phyloP scores from a whole-genome alignment of 2,113 vertebrate genomes.

The Lanius ludovicianus region DNA sequence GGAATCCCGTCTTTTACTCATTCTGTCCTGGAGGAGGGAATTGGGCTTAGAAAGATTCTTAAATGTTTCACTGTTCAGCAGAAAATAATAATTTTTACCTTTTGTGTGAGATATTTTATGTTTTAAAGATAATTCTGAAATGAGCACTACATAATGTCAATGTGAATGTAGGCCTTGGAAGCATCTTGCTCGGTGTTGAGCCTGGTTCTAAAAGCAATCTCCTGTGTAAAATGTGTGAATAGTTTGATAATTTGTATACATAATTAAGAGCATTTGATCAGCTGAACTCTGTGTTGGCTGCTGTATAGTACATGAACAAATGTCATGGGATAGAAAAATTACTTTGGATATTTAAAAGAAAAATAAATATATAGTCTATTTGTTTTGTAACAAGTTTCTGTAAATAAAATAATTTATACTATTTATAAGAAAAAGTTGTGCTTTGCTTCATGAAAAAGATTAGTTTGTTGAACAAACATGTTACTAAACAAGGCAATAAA shows the following conservation, averaged over 20 bases:
- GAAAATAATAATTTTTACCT: conserved; percentile 72
- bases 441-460: conserved; percentile 81
- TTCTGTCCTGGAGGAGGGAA: conserved; percentile 63
- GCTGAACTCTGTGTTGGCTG: conserved; percentile 99
- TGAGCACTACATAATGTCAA: conserved; percentile 90
- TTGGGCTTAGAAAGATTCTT: conserved; percentile 70
- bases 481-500: conserved; percentile 81
- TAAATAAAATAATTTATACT: conserved; percentile 99
- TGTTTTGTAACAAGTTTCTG: conserved; percentile 99
- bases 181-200: conserved; percentile 79
- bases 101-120: conserved; percentile 73
- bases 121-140: conserved; percentile 72
- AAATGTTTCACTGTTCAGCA: conserved; percentile 65
- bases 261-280: conserved; percentile 94
- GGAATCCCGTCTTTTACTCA: conserved; percentile 69
- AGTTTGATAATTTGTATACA: conserved; percentile 88
- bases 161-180: conserved; percentile 89
- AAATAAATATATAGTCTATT: conserved; percentile 99
- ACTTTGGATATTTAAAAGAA: conserved; percentile 99
- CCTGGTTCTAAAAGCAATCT: conserved; percentile 87
- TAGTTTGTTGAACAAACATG: conserved; percentile 80
- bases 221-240: conserved; percentile 93
- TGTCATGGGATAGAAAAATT: conserved; percentile 95
- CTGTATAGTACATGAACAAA: conserved; percentile 99
- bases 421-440: conserved; percentile 98